Conservation (phyloP, 1,140 invertebrate genomes). For the Drosophila lini region DNA sequence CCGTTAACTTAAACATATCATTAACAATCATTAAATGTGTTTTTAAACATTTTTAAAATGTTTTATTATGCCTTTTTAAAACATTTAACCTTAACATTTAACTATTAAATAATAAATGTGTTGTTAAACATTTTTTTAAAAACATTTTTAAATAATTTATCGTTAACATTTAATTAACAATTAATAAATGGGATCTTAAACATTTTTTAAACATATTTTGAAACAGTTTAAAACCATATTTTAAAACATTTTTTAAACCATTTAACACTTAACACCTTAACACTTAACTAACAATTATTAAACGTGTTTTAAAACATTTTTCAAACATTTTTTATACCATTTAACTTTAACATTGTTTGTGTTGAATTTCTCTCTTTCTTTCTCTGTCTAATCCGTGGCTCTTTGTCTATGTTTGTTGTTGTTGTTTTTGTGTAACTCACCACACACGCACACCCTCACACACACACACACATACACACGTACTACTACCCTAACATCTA, state of each 20-base stretch:
- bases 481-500: slow-evolving; percentile 42
- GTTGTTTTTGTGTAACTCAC: slow-evolving; percentile 40
- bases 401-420: slow-evolving; percentile 15
- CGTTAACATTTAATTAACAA: no score
- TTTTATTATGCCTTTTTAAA: background rate
- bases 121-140: no score
- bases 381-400: slow-evolving; percentile 58
- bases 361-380: slow-evolving; percentile 45
- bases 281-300: background rate
- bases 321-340: background rate
- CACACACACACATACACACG: slow-evolving; percentile 28
- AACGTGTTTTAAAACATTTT: background rate
- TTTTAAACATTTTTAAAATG: background rate
- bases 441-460: slow-evolving; percentile 31
- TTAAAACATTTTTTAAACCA: background rate
- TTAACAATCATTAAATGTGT: no score
- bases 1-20: no score
- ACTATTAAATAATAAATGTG: no score
- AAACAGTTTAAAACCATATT: no score
- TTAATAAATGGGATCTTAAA: no score
- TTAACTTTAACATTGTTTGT: slow-evolving; percentile 23
- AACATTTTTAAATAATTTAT: no score
- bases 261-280: slow-evolving; percentile 8
- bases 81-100: slow-evolving; percentile 8
- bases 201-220: no score